Evolutionary conservation across 2,113 vertebrate species (phyloP), one percentile per base, ranked within the genome.

Genomic region (Salvelinus namaycush): DNA sequence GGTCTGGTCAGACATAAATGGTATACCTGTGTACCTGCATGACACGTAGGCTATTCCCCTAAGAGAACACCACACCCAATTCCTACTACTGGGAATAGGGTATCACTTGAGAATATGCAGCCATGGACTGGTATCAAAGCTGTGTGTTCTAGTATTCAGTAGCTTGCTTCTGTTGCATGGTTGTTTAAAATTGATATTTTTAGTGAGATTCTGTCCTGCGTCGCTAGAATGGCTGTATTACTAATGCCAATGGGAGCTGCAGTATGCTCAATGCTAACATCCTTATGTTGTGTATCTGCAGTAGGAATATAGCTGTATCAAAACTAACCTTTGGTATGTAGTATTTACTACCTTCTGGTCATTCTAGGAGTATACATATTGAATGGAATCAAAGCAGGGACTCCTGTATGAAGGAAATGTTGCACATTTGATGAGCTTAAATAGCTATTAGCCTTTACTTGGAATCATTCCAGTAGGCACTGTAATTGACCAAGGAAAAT

Each of bases 1-100:
- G 84, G 90, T 88, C 85, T 94, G 91, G 93, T 86, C 83, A 86
- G 91, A 88, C 89, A 88, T 84, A 91, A 89, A 92, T 88, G 94
- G 93, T 94, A 94, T 86, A 90, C 77, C 72, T 84, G 83, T 74
- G 80, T 89, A 81, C 84, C 82, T 93, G 93, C 93, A 93, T 94
- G 92, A 76, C 84, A 79, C 79, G 79, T 74, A 76, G 67, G 78
- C 68, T 62, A 76, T 27, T 39, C 57, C 65, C 77, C 1, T 66
- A 62, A 48, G 39, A 59, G 12, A 72, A 16, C 71, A 75, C 34
- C 73, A 34, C 76, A 66, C 39, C 39, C 18, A 69, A 80, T 60
- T 18, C 72, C 60, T n/a, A 62, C 18, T 62, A 22, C n/a, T 3
- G 5, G 13, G n/a, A 22, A 24, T 20, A 8, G 16, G 31, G 18